A percentile compares a stretch with the other conserved stretches of the same genome.
phyloP scores from a whole-genome alignment of 1,140 invertebrate genomes.

The Orius insidiosus region DNA sequence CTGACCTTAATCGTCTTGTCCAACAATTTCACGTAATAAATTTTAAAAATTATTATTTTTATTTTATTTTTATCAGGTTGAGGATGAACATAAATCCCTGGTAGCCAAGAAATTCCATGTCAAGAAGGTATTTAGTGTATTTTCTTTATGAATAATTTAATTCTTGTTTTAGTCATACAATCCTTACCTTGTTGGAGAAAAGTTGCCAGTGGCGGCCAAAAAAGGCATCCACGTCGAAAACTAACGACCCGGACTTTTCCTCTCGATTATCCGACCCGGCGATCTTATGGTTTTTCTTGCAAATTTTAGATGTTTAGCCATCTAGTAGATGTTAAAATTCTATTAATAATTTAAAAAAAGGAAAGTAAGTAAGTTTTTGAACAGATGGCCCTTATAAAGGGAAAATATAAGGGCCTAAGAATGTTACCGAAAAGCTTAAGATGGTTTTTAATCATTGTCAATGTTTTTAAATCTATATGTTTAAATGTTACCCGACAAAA shows the following conservation, averaged over 20 bases:
- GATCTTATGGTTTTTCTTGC: background rate
- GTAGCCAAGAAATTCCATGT: constrained; percentile 65
- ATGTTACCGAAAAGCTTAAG: background rate
- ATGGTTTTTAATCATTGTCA: background rate
- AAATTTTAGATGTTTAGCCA: no score
- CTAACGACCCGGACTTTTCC: constrained; percentile 8
- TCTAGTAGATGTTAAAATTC: constrained; percentile 5
- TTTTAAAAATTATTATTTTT: constrained; percentile 1
- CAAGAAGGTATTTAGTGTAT: constrained; percentile 31
- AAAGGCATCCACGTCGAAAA: constrained; percentile 48
- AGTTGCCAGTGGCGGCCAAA: constrained; percentile 71
- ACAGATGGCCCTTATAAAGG: constrained; percentile 11
- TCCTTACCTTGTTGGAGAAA: constrained; percentile 62
- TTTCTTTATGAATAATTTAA: constrained; percentile 9
- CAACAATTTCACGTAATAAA: constrained; percentile 33
- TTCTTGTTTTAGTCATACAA: constrained; percentile 39
- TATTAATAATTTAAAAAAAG: constrained; percentile 2
- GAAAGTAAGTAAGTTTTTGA: background rate
- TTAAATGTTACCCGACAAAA: background rate
- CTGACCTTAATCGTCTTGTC: constrained; percentile 32
- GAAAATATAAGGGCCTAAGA: constrained; percentile 15
- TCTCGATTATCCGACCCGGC: background rate
- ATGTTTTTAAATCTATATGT: constrained; percentile 6
- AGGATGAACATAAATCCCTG: constrained; percentile 42
- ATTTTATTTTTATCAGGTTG: constrained; percentile 18